A percentile compares a stretch with the other conserved stretches of the same genome.
These are phyloP conservation scores for Mimachlamys varia DNA, from an alignment of 2,888 invertebrate genomes.

Conservation along the genomic window DNA sequence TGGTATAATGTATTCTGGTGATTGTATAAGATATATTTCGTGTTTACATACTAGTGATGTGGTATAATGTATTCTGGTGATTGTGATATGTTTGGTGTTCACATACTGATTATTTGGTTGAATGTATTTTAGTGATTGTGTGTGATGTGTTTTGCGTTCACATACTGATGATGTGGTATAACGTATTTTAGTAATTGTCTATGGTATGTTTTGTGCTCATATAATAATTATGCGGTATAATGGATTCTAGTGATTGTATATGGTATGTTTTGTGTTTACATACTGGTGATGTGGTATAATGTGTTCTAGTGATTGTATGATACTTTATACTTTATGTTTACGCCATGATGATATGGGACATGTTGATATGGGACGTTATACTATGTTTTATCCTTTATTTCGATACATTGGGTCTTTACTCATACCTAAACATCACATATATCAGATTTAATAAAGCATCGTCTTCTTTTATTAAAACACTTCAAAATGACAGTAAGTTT, in stretches of 20 bases:
- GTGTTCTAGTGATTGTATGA: neutral
- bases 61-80: neutral
- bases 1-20: too few species aligned
- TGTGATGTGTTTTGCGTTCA: neutral
- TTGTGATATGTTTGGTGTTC: neutral
- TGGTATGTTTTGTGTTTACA: neutral
- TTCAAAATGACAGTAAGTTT: too few species aligned
- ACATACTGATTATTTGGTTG: neutral
- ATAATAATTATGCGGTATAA: neutral
- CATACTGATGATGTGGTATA: neutral
- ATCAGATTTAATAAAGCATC: too few species aligned
- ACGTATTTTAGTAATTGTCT: neutral
- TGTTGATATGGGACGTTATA: too few species aligned
- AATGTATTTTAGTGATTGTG: neutral
- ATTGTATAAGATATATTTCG: neutral
- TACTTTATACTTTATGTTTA: neutral
- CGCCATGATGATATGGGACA: neutral
- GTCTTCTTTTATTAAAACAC: too few species aligned
- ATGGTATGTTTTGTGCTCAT: neutral
- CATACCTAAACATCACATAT: too few species aligned
- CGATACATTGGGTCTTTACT: too few species aligned
- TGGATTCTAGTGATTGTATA: neutral
- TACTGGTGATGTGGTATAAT: neutral
- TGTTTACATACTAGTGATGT: neutral
- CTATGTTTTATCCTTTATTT: too few species aligned